Base-by-base conservation (phyloP, 2,113 vertebrate genomes). In the Rafetus swinhoei region DNA sequence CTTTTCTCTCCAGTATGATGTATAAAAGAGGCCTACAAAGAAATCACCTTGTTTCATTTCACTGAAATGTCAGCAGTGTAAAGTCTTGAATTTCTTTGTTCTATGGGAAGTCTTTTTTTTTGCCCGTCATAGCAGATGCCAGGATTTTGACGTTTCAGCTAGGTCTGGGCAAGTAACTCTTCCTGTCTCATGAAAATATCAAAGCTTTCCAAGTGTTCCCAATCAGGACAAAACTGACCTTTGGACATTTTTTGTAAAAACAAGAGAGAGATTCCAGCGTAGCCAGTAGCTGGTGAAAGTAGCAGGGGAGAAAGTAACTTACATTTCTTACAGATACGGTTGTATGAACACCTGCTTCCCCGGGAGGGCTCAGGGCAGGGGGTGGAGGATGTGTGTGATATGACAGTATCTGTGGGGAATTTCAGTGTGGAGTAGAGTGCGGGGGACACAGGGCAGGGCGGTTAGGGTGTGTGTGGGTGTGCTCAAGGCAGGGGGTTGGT, bases 1-100 rank as follows among this genome's bases (percentile, higher is more conserved):
- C n/a, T 13, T 56, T 6, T 3, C 10, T 7, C 2, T 16, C 81
- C 18, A 55, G 18, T 25, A 0, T 4, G 10, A 25, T 59, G 19
- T 12, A 74, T 39, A 45, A 39, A 74, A 39, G 35, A 39, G 69
- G 55, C n/a, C 55, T 80, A 3, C 76, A 85, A 39, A 80, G 1
- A 82, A 88, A 83, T 69, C 72, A 29, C 85, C 25, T 82, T 76
- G 15, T 32, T 90, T n/a, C 45, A 84, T 74, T 74, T 35, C 50
- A 32, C 57, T 50, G 22, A 88, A 76, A 50, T 35, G n/a, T 0
- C 35, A 74, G 35, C 35, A 72, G 22, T 24, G 18, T 39, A 35
- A 22, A 74, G 69, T 65, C 69, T 74, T 74, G 9, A 4, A 9
- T 87, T 81, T 7, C 2, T 0, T 56, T 81, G 72, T 13, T 8